Evolutionary conservation across 2,888 invertebrate species (phyloP), one percentile per base, ranked within the genome.

Genomic region (Morpho deidamia): DNA sequence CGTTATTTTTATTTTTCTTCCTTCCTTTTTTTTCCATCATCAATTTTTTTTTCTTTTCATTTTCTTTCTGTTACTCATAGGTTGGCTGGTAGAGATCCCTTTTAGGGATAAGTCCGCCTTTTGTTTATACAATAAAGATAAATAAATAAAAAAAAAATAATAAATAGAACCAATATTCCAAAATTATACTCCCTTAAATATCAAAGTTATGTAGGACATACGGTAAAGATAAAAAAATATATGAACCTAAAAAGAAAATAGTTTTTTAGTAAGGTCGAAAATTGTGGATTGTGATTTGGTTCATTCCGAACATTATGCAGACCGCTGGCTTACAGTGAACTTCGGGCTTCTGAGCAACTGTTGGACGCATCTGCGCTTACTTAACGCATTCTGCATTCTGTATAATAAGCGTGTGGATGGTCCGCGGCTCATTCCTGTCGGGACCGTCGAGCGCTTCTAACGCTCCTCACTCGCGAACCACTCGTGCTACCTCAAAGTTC

Each of bases 341-440:
- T 66, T 65, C 60, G 62, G 70, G 70, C 68, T 71, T 67, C 66
- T 59, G 72, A 71, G 77, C 86, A 85, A 85, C 85, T 86, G 84
- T 84, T 84, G 83, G 80, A 64, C 77, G 70, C 86, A 87, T 85
- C 84, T 87, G 86, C 83, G 76, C 74, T 61, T 60, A 45, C 56
- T 61, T 58, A 59, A 46, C 68, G 64, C 65, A 69, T 67, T 72
- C 70, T 70, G 68, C 61, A 53, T 55, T 60, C 56, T 61, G 49
- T 57, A 56, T 61, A 77, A 73, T 67, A 68, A 64, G 61, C 63
- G 60, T 58, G 63, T 57, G 46, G 53, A 23, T 59, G 23, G 41
- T 53, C 59, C 64, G 62, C 67, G 69, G 66, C 62, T 56, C 78
- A 84, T 76, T 83, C 78, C 66, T 60, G 66, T 64, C 57, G 61